A percentile compares a stretch with the other conserved stretches of the same genome.
phyloP scores from a whole-genome alignment of 92 coral and sea anemone genomes.

The Palythoa grandiflora region DNA sequence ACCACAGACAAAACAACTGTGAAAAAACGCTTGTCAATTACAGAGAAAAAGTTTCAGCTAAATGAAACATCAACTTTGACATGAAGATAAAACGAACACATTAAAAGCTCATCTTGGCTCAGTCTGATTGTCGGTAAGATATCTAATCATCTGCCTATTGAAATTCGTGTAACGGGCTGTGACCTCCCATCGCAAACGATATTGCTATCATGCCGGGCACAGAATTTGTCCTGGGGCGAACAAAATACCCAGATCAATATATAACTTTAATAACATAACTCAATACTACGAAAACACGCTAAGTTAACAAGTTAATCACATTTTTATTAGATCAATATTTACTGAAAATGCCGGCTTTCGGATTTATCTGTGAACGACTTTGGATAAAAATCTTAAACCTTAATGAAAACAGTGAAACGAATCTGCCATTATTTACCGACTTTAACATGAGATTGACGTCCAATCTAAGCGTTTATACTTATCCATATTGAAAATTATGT shows the following conservation, averaged over 20 bases:
- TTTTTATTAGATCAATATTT: neutral
- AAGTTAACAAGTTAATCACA: neutral
- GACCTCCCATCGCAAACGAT: neutral
- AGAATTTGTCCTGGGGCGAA: neutral
- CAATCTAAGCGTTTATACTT: too few relatives aligned
- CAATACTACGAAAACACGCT: neutral
- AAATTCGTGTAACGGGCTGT: neutral
- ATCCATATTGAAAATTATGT: too few relatives aligned
- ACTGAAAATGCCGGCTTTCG: neutral
- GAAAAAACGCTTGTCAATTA: neutral
- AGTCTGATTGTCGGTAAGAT: neutral
- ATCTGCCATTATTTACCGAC: neutral
- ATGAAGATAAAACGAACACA: neutral
- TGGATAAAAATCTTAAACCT: neutral
- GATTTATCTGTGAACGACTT: neutral
- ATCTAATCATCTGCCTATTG: neutral
- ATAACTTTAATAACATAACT: neutral
- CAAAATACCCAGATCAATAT: neutral
- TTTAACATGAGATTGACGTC: too few relatives aligned
- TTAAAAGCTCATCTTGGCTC: conserved; percentile 10
- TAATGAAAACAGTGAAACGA: neutral
- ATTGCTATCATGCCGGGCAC: conserved; percentile 18
- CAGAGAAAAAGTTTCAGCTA: neutral
- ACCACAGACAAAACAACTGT: neutral
- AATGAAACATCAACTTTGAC: neutral